Percentiles rank a stretch among this genome's conserved stretches.
Evolutionary conservation across 2,113 vertebrate species (phyloP).

Genomic region (Neofelis nebulosa): DNA sequence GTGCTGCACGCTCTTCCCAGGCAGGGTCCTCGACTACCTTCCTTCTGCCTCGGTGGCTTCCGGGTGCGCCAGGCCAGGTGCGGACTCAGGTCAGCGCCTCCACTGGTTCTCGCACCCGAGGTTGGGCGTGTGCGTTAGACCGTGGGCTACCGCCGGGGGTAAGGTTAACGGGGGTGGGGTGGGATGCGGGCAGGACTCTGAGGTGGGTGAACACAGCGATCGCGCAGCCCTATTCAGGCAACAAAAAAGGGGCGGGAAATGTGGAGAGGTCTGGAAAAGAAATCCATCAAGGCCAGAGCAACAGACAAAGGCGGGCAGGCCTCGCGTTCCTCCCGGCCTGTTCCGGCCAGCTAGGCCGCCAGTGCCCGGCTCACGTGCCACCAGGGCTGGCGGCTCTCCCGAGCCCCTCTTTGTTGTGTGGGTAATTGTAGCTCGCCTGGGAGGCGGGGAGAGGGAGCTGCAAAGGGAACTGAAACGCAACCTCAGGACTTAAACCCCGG

Average conservation of each 20-base stretch:
- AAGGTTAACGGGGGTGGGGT: background rate
- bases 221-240: background rate
- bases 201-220: background rate
- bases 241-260: background rate
- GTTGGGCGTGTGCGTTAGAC: background rate
- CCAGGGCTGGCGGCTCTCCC: conserved; percentile 2
- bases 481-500: background rate
- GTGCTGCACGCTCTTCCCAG: background rate
- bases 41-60: background rate
- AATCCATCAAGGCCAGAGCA: conserved; percentile 1
- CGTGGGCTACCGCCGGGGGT: accelerated
- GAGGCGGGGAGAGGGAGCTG: background rate
- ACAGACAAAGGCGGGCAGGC: conserved; percentile 55
- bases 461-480: background rate
- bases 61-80: accelerated
- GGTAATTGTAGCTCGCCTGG: background rate
- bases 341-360: background rate
- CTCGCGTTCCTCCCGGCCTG: background rate
- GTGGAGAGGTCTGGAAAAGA: background rate
- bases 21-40: background rate
- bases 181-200: background rate
- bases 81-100: background rate
- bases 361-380: background rate
- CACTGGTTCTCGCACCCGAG: background rate
- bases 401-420: conserved; percentile 67